Base-by-base conservation (phyloP, 2,797 vertebrate species). In the Knipowitschia caucasica region DNA sequence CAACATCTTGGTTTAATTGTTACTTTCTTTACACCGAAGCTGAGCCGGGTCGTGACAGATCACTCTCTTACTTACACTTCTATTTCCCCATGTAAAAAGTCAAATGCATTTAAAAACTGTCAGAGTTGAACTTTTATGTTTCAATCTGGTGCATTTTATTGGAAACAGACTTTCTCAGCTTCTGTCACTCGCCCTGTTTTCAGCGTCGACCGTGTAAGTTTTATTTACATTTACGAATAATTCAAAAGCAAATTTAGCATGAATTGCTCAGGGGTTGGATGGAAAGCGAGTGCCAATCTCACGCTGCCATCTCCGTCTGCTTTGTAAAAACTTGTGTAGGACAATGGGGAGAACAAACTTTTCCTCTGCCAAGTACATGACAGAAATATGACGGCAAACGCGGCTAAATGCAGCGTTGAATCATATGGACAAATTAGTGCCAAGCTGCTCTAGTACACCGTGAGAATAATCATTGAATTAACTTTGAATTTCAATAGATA, bases 261-360 rank as follows among this genome's bases (percentile, higher is more conserved):
- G n/a, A 44, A 27, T 8, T 1, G 42, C 42, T 27, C 5, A n/a
- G 42, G 27, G 42, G 42, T 44, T n/a, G 27, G 42, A 17, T 27
- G 9, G 2, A 3, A 21, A 42, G 14, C 24, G n/a, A 17, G 27
- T 44, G 42, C 42, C 42, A 44, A 10, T 18, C 25, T 46, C 25
- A 46, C 15, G 26, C 44, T 46, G 44, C 44, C 18, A 31, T 21
- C 5, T 31, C 45, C 17, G 20, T 30, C 29, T 31, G 45, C 17
- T 47, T 47, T 31, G 5, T 20, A 29, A 20, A 21, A 47, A 47
- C 44, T 46, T 46, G 44, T 46, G 44, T 29, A 46, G n/a, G 44
- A 30, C 3, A 17, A 46, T 46, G 1, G 8, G 26, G 4, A 46
- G 26, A 46, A 15, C 25, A 30, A 46, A 46, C 26, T 17, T 25